These are phyloP conservation scores for Vannuccia rotundouncinata DNA, from an alignment of 2,888 invertebrate species.

Conservation along the genomic window DNA sequence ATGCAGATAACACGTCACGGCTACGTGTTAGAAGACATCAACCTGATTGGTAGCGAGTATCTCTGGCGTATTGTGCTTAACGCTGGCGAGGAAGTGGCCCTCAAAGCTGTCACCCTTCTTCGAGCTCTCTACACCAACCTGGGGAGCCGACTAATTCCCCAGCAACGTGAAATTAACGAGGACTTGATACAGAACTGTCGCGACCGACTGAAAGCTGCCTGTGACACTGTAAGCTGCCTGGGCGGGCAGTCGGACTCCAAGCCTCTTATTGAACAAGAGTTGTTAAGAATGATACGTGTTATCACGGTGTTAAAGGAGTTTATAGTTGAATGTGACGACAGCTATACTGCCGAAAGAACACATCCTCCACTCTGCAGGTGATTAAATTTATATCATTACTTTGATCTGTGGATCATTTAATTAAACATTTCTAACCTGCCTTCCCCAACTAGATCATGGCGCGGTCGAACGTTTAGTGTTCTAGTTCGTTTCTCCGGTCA, in stretches of 20 bases:
- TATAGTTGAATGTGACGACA: slow-evolving; percentile 79
- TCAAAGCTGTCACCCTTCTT: slow-evolving; percentile 79
- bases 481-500: slow-evolving; percentile 75
- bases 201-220: slow-evolving; percentile 74
- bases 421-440: too few species aligned
- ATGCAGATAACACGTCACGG: slow-evolving; percentile 76
- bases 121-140: slow-evolving; percentile 88
- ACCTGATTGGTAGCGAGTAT: slow-evolving; percentile 90
- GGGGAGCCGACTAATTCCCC: slow-evolving; percentile 73
- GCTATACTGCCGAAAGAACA: slow-evolving; percentile 70
- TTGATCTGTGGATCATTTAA: too few species aligned
- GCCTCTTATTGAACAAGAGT: slow-evolving; percentile 59
- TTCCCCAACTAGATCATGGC: slow-evolving; percentile 21
- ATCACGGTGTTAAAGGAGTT: slow-evolving; percentile 89
- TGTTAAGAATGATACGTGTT: slow-evolving; percentile 75
- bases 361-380: slow-evolving; percentile 67
- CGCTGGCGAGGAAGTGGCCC: slow-evolving; percentile 83
- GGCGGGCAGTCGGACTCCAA: slow-evolving; percentile 52
- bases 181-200: slow-evolving; percentile 84
- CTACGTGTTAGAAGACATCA: slow-evolving; percentile 73
- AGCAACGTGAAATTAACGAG: slow-evolving; percentile 73
- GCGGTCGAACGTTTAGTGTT: background rate
- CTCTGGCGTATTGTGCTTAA: slow-evolving; percentile 83
- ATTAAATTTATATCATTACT: background rate
- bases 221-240: slow-evolving; percentile 70